Percentiles rank a stretch among this genome's conserved stretches.
Evolutionary conservation across 1,140 invertebrate species (phyloP).

Genomic region (Daktulosphaira vitifoliae): DNA sequence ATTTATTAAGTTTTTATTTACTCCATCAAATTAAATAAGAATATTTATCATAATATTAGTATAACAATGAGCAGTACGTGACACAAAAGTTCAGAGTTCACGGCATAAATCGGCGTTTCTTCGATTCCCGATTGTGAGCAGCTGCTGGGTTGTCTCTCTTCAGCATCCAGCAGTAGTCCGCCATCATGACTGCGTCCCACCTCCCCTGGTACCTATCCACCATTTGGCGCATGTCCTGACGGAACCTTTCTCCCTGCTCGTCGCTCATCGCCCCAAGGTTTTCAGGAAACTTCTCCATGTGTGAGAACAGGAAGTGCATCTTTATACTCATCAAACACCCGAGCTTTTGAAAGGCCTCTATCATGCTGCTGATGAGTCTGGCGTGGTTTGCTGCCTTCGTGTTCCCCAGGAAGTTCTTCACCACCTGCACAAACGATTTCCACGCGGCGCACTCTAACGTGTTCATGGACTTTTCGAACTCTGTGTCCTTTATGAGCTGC

Average conservation of each 20-base stretch:
- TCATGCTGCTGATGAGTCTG: slow-evolving; percentile 38
- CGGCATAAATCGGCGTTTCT: too few relatives aligned
- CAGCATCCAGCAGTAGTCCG: slow-evolving; percentile 40
- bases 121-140: slow-evolving; percentile 5
- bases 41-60: too few relatives aligned
- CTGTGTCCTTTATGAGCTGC: slow-evolving; percentile 37
- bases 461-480: slow-evolving; percentile 36
- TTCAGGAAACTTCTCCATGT: slow-evolving; percentile 40
- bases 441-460: slow-evolving; percentile 35
- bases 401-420: slow-evolving; percentile 39
- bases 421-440: slow-evolving; percentile 35
- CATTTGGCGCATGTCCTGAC: slow-evolving; percentile 40
- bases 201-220: slow-evolving; percentile 39
- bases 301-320: slow-evolving; percentile 42
- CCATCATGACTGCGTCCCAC: slow-evolving; percentile 39
- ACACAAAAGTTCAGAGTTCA: too few relatives aligned
- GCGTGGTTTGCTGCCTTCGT: slow-evolving; percentile 39
- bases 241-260: slow-evolving; percentile 41
- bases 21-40: too few relatives aligned
- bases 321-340: slow-evolving; percentile 44
- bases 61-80: too few relatives aligned
- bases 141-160: slow-evolving; percentile 35
- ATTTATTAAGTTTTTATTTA: too few relatives aligned
- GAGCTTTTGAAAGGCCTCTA: slow-evolving; percentile 39
- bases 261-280: slow-evolving; percentile 40